Percentiles rank a stretch among this genome's conserved stretches.
Conservation (phyloP, 2,797 vertebrate species). For the Cheracebus regulus region DNA sequence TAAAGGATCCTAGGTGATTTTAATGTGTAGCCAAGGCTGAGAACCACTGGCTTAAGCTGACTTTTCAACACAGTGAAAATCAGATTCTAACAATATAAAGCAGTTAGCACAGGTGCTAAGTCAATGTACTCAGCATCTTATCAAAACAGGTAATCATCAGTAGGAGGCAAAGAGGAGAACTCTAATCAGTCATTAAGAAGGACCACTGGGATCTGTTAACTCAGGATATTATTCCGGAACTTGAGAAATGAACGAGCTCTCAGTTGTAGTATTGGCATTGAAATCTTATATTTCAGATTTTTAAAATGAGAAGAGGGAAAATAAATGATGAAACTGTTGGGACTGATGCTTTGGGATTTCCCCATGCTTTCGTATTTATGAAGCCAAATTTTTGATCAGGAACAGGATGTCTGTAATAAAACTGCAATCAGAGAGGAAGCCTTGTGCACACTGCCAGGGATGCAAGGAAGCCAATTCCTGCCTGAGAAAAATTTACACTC, state of each 20-base stretch:
- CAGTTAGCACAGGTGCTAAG: slow-evolving; percentile 81
- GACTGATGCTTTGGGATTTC: slow-evolving; percentile 22
- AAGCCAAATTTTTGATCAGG: background rate
- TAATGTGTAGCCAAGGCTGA: background rate
- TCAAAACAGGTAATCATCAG: slow-evolving; percentile 69
- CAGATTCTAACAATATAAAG: slow-evolving; percentile 63
- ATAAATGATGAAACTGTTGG: background rate
- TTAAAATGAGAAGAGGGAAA: slow-evolving; percentile 47
- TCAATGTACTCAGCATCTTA: slow-evolving; percentile 72
- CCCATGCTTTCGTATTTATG: background rate
- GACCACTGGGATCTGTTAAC: slow-evolving; percentile 55
- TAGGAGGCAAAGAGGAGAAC: slow-evolving; percentile 72
- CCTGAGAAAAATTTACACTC: background rate
- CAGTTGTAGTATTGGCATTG: slow-evolving; percentile 30
- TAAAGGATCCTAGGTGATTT: background rate
- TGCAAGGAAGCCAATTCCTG: background rate
- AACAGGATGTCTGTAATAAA: background rate
- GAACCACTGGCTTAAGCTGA: background rate
- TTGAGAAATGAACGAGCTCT: slow-evolving; percentile 66
- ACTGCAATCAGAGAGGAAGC: background rate
- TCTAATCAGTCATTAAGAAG: slow-evolving; percentile 77
- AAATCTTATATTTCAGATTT: slow-evolving; percentile 55
- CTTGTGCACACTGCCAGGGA: background rate
- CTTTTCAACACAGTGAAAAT: slow-evolving; percentile 61
- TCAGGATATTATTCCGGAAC: slow-evolving; percentile 43